These are phyloP conservation scores for Saturnia japonica DNA, from an alignment of 2,888 invertebrate species.

Conservation along the genomic window DNA sequence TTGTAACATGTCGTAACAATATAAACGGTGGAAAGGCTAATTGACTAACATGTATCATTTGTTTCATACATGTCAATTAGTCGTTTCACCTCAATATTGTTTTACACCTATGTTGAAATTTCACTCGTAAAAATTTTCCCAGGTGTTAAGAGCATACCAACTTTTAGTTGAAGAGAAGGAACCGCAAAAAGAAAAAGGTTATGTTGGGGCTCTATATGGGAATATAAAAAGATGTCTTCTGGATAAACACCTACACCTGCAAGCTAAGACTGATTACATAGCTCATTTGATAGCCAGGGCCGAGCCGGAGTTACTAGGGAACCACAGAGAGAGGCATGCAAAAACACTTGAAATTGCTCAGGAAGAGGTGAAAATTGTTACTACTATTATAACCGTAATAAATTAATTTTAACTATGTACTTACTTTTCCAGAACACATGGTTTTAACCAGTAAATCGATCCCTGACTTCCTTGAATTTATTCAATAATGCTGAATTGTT, in stretches of 20 bases:
- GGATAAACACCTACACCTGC: slow-evolving; percentile 94
- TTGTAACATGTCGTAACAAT: no score
- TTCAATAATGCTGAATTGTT: no score
- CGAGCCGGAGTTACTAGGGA: slow-evolving; percentile 94
- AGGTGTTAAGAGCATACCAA: slow-evolving; percentile 90
- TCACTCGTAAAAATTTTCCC: slow-evolving; percentile 14
- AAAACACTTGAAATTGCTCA: slow-evolving; percentile 98
- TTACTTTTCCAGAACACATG: no score
- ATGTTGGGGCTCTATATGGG: slow-evolving; percentile 91
- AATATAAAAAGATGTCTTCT: slow-evolving; percentile 93
- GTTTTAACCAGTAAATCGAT: no score
- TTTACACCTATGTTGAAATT: not conserved
- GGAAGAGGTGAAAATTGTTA: slow-evolving; percentile 85
- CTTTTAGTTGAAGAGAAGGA: slow-evolving; percentile 92
- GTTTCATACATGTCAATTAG: no score
- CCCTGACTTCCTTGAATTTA: no score
- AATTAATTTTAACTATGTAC: no score
- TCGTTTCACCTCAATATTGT: no score
- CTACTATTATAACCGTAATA: no score
- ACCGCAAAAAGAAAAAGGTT: slow-evolving; percentile 93
- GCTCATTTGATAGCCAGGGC: slow-evolving; percentile 93
- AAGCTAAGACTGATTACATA: slow-evolving; percentile 94
- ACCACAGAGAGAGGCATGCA: slow-evolving; percentile 94
- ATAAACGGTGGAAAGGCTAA: no score
- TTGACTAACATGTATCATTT: no score